phyloP scores from a whole-genome alignment of 1,140 invertebrate genomes.

The Drosophila sp. region DNA sequence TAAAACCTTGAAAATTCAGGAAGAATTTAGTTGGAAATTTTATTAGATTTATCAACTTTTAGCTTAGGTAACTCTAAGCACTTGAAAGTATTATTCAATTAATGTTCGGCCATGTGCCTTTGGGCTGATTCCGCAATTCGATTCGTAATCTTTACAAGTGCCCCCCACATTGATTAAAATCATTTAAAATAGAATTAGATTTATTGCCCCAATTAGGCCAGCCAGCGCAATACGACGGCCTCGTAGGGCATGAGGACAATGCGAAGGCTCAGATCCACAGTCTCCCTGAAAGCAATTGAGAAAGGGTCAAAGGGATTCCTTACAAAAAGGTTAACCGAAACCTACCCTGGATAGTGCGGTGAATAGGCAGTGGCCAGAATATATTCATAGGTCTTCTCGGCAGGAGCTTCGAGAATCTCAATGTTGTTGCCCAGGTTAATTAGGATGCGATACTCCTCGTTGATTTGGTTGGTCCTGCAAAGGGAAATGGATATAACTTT shows the following conservation, averaged over 20 bases:
- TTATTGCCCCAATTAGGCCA: conserved; percentile 30
- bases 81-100: conserved; percentile 18
- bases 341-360: conserved; percentile 56
- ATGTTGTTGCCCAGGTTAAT: conserved; percentile 69
- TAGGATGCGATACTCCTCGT: conserved; percentile 73
- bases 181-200: conserved; percentile 19
- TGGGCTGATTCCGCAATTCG: conserved; percentile 17
- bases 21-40: background rate
- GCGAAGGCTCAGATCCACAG: conserved; percentile 42
- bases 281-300: conserved; percentile 41
- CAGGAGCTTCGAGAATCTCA: conserved; percentile 45
- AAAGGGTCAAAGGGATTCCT: background rate
- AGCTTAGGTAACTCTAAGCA: background rate
- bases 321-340: background rate
- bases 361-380: conserved; percentile 64
- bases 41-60: background rate
- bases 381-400: conserved; percentile 63
- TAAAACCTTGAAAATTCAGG: conserved; percentile 10
- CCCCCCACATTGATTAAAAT: conserved; percentile 31
- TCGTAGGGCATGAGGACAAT: conserved; percentile 75
- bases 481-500: background rate
- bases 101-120: conserved; percentile 26
- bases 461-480: conserved; percentile 50
- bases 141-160: conserved; percentile 50
- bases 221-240: conserved; percentile 71